Percentiles rank a stretch among this genome's conserved stretches.
These are phyloP conservation scores for Sitta carolinensis DNA, from an alignment of 2,797 vertebrate species.

Conservation along the genomic window DNA sequence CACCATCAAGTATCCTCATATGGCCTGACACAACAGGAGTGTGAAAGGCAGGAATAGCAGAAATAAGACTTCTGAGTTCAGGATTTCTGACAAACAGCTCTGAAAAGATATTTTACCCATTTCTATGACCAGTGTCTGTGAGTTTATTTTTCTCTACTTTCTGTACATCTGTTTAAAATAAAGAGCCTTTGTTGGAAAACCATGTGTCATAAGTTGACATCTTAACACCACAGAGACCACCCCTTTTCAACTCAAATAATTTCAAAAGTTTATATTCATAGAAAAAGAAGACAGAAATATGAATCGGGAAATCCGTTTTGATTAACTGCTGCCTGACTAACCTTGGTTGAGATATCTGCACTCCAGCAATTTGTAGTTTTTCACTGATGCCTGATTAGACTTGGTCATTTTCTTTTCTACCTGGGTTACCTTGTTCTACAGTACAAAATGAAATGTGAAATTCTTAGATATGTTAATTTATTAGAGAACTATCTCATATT, in stretches of 20 bases:
- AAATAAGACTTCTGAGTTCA: not conserved
- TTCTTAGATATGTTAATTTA: not conserved
- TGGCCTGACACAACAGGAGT: not conserved
- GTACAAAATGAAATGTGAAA: not conserved
- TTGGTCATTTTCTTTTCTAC: not conserved
- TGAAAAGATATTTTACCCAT: not conserved
- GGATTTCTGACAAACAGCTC: not conserved
- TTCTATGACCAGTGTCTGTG: not conserved
- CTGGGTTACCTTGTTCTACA: not conserved
- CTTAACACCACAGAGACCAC: not conserved
- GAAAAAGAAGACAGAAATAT: not conserved
- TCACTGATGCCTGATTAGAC: not conserved
- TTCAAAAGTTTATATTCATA: not conserved
- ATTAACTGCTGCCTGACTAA: not conserved
- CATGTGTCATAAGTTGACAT: not conserved
- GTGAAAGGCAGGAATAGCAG: not conserved
- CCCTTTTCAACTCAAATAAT: not conserved
- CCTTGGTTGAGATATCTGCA: not conserved
- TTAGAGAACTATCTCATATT: not conserved
- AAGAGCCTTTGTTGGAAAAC: slow-evolving; percentile 2
- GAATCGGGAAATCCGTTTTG: not conserved
- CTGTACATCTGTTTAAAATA: slow-evolving; percentile 38
- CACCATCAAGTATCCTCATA: not conserved
- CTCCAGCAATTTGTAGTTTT: not conserved
- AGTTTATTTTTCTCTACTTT: not conserved